phyloP scores from a whole-genome alignment of 2,888 invertebrate genomes.

The Himalopsyche japonica region DNA sequence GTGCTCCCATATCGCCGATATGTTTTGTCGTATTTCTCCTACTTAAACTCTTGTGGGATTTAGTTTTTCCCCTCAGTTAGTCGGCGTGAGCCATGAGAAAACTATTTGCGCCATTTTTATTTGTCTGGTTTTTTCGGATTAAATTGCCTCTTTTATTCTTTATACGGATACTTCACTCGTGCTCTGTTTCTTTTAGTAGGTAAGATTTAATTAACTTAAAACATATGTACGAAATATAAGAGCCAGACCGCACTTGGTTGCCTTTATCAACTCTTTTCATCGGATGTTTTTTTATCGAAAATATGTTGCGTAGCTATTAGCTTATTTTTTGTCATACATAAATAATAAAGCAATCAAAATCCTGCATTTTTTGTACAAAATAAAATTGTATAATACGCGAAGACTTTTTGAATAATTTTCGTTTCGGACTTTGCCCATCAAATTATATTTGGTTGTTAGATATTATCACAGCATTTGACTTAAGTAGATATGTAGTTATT shows the following conservation, averaged over 20 bases:
- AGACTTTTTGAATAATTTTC: background rate
- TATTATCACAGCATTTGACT: background rate
- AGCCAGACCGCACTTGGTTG: constrained; percentile 18
- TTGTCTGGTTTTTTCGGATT: constrained; percentile 37
- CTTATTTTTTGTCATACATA: constrained; percentile 10
- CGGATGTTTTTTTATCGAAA: constrained; percentile 20
- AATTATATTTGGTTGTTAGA: background rate
- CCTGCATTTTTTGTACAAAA: background rate
- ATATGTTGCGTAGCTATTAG: background rate
- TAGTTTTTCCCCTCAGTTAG: constrained; percentile 17
- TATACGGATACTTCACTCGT: constrained; percentile 19
- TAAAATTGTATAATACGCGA: background rate
- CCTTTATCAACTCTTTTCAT: constrained; percentile 22
- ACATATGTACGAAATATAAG: constrained; percentile 30
- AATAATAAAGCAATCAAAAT: constrained; percentile 15
- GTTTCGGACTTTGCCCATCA: background rate
- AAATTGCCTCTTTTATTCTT: constrained; percentile 38
- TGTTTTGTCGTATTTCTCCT: constrained; percentile 12
- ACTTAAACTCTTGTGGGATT: constrained; percentile 15
- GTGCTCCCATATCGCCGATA: constrained; percentile 1
- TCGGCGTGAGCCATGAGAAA: constrained; percentile 27
- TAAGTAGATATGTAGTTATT: background rate
- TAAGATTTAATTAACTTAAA: constrained; percentile 41
- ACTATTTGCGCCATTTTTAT: constrained; percentile 36
- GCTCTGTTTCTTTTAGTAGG: constrained; percentile 33